Conservation (phyloP, 1,140 invertebrate species). For the Battus philenor region DNA sequence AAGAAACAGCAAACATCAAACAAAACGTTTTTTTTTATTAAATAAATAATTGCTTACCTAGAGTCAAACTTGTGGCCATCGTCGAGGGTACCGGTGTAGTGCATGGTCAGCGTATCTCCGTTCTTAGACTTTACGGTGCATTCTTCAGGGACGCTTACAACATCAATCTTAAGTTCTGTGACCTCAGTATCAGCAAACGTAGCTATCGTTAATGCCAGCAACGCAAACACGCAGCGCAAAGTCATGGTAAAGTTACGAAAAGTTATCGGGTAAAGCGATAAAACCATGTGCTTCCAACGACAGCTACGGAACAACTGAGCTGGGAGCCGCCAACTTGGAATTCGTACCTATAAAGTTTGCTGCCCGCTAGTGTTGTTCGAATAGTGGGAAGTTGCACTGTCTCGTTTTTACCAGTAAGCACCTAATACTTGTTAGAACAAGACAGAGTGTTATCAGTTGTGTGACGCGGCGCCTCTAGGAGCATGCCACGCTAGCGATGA, state of each 20-base stretch:
- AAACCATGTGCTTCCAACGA: slow-evolving; percentile 31
- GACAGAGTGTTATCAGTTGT: slow-evolving; percentile 27
- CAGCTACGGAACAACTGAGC: slow-evolving; percentile 46
- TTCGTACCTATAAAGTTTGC: slow-evolving; percentile 58
- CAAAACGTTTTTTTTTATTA: too few species aligned
- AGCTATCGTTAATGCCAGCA: slow-evolving; percentile 68
- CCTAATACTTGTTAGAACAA: slow-evolving; percentile 25
- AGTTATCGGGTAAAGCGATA: slow-evolving; percentile 35
- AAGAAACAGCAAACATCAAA: too few species aligned
- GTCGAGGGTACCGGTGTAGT: slow-evolving; percentile 91
- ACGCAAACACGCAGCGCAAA: slow-evolving; percentile 53
- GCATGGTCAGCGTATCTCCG: slow-evolving; percentile 94
- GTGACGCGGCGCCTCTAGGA: slow-evolving; percentile 45
- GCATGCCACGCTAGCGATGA: slow-evolving; percentile 61
- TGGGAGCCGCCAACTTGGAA: slow-evolving; percentile 39
- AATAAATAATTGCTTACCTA: too few species aligned
- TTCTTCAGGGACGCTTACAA: slow-evolving; percentile 84
- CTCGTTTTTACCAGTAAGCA: too few species aligned
- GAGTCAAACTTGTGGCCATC: slow-evolving; percentile 96
- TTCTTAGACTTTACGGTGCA: slow-evolving; percentile 90
- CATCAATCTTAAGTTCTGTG: slow-evolving; percentile 87
- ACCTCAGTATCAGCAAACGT: slow-evolving; percentile 62
- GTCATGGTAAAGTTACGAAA: slow-evolving; percentile 67
- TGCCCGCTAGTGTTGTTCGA: slow-evolving; percentile 32
- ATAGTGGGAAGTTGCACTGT: too few species aligned